Conservation (phyloP, 2,113 vertebrate species). For the Sphyrna mokarran region DNA sequence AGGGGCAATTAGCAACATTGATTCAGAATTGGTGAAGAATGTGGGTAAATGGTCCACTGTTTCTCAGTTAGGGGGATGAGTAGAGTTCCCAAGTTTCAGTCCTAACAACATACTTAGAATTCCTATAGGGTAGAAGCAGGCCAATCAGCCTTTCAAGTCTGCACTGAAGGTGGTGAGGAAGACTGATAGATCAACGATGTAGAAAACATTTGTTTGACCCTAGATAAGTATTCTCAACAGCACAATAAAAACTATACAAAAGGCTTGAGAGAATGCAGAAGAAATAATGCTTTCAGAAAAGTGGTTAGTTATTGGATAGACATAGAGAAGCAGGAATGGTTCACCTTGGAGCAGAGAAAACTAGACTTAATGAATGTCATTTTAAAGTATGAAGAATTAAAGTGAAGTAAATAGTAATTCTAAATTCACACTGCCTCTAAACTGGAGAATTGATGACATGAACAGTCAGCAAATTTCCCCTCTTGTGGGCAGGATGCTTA, state of each 20-base stretch:
- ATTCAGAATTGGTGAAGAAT: background rate
- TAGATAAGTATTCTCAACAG: background rate
- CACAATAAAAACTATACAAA: background rate
- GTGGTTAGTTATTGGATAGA: background rate
- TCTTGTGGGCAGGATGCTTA: too few relatives aligned
- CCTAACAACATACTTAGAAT: too few relatives aligned
- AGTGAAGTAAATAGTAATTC: too few relatives aligned
- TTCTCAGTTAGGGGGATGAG: too few relatives aligned
- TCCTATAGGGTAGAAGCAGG: too few relatives aligned
- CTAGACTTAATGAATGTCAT: too few relatives aligned
- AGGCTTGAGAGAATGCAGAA: background rate
- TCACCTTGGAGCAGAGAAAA: background rate
- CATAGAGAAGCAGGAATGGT: background rate
- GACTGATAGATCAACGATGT: background rate
- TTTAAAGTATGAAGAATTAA: background rate
- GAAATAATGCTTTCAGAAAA: too few relatives aligned
- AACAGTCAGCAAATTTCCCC: too few relatives aligned
- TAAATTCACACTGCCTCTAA: too few relatives aligned
- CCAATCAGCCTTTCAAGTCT: too few relatives aligned
- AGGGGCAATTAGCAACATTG: background rate
- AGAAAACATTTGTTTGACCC: background rate
- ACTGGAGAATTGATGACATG: too few relatives aligned
- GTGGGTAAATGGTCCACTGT: too few relatives aligned
- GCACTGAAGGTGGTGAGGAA: background rate
- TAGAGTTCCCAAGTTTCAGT: background rate